phyloP scores from a whole-genome alignment of 1,140 invertebrate genomes.

The Drosophila pruinosa region DNA sequence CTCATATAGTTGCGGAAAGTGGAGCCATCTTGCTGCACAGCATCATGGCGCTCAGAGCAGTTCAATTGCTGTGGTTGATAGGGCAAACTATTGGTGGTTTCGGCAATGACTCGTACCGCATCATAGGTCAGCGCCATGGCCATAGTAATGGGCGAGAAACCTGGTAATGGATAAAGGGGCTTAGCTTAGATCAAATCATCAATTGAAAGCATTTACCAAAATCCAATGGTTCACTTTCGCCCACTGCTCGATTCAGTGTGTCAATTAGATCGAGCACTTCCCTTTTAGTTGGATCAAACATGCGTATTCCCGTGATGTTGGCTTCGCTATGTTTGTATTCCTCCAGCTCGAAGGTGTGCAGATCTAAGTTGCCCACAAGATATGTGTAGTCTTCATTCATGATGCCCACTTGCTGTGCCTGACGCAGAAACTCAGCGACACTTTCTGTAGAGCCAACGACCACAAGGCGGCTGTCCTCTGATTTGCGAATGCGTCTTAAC shows the following conservation, averaged over 20 bases:
- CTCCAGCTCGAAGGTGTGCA: constrained; percentile 91
- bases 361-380: constrained; percentile 91
- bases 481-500: constrained; percentile 84
- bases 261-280: constrained; percentile 64
- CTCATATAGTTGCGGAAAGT: constrained; percentile 92
- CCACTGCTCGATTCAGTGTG: constrained; percentile 53
- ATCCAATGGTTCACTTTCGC: constrained; percentile 49
- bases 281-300: constrained; percentile 86
- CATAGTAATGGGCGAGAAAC: constrained; percentile 83
- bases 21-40: constrained; percentile 85
- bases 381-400: constrained; percentile 90
- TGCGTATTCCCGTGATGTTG: constrained; percentile 91
- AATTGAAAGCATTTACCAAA: constrained; percentile 21
- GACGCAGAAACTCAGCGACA: constrained; percentile 87
- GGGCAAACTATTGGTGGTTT: constrained; percentile 63
- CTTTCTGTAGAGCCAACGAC: constrained; percentile 89
- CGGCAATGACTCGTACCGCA: constrained; percentile 89
- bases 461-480: constrained; percentile 89
- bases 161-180: constrained; percentile 3
- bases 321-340: constrained; percentile 92
- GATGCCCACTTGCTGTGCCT: constrained; percentile 92
- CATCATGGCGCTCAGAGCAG: constrained; percentile 84
- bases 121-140: constrained; percentile 91
- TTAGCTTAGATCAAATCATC: background rate
- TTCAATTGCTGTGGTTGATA: constrained; percentile 74